Conservation (phyloP, 1,140 invertebrate species). For the Apolygus lucorum region DNA sequence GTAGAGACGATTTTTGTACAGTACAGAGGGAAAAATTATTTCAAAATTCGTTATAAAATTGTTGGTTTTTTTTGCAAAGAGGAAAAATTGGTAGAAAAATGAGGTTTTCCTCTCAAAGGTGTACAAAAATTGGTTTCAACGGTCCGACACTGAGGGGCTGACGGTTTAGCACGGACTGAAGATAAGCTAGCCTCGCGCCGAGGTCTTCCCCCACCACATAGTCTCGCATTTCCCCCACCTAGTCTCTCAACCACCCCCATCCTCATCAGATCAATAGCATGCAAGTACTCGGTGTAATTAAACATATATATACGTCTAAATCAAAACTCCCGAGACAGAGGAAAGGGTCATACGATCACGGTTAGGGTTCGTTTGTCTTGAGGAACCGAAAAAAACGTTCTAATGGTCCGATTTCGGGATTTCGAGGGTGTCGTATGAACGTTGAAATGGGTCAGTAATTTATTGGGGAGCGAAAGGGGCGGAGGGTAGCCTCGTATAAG, state of each 20-base stretch:
- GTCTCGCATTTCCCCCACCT: constrained; percentile 4
- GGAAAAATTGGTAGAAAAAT: neutral
- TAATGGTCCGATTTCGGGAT: too few species aligned
- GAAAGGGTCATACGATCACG: too few species aligned
- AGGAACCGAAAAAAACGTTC: too few species aligned
- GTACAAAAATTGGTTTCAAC: neutral
- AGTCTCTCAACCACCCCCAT: too few species aligned
- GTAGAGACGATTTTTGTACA: too few species aligned
- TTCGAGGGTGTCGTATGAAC: too few species aligned
- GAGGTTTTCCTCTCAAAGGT: neutral
- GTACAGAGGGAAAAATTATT: too few species aligned
- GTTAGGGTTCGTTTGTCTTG: too few species aligned
- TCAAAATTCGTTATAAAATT: too few species aligned
- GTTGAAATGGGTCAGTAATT: too few species aligned
- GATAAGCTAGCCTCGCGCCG: constrained; percentile 12
- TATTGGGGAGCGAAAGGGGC: too few species aligned
- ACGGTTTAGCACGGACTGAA: neutral
- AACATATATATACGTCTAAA: constrained; percentile 15
- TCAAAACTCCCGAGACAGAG: neutral
- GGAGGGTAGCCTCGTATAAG: too few species aligned
- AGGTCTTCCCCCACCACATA: constrained; percentile 11
- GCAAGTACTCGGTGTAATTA: constrained; percentile 22
- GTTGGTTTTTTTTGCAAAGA: neutral
- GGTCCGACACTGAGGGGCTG: neutral
- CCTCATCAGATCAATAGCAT: constrained; percentile 22